Base-by-base conservation (phyloP, 2,888 invertebrate genomes). In the Phalera bucephala region DNA sequence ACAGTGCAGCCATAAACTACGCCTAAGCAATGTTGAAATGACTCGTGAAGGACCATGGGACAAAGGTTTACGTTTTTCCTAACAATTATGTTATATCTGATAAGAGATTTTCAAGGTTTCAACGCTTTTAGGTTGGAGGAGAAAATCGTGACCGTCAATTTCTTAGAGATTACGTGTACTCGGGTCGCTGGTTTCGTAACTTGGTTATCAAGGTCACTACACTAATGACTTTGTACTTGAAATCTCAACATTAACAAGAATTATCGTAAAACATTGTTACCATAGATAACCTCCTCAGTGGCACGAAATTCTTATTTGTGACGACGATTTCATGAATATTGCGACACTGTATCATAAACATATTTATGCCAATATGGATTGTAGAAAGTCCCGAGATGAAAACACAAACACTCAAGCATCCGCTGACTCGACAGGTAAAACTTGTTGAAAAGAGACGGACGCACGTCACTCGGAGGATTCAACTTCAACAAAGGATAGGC, bases 401-500 rank as follows among this genome's bases (percentile, higher is more conserved):
- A 69, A 68, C 67, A 78, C 68, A 70, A 72, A 64, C 73, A 77
- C 68, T 61, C 51, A 47, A 72, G 67, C 63, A 72, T 72, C 65
- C 61, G 66, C 65, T 56, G 58, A 56, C 45, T 64, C 64, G 56
- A 66, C 77, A 71, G 75, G 70, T 72, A 72, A 53, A 71, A 62
- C 70, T 75, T 62, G 82, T 77, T 72, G 64, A 80, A 87, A 82
- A 84, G 84, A 80, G 84, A 88, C 82, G 71, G 77, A 68, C 75
- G 69, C 76, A 80, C 70, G 75, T 79, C 80, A 83, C 67, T 74
- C 64, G 58, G 75, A 83, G 80, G 83, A 82, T 78, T 76, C 80
- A 79, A 85, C 84, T 74, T 70, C 79, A 78, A 82, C 83, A 83
- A 83, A 83, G 84, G 81, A 82, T 79, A 66, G 70, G 65, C 54